phyloP scores from a whole-genome alignment of 2,113 vertebrate genomes.

The Oophaga pumilio region DNA sequence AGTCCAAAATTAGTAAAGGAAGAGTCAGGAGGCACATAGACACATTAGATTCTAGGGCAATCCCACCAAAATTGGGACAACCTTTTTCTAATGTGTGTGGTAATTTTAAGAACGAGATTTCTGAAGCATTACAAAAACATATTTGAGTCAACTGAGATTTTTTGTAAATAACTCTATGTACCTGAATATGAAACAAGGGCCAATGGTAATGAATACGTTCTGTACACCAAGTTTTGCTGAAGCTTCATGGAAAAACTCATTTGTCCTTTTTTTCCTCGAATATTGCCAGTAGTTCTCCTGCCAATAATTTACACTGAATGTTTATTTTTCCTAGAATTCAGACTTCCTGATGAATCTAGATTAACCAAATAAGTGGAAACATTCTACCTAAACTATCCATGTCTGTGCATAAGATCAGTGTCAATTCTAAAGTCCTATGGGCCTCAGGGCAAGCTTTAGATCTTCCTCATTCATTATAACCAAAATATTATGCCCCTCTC shows the following conservation, averaged over 20 bases:
- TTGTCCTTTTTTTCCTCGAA: constrained; percentile 2
- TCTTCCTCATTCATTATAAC: no score
- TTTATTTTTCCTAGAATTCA: constrained; percentile 42
- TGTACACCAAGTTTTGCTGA: background rate
- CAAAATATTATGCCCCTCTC: no score
- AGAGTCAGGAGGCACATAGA: background rate
- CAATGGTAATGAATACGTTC: background rate
- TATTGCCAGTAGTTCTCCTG: background rate
- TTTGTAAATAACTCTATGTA: background rate
- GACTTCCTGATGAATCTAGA: constrained; percentile 12
- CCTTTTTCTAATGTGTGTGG: no score
- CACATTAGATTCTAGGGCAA: background rate
- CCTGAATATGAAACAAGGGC: background rate
- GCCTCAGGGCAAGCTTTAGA: no score
- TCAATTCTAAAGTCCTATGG: no score
- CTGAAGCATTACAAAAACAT: background rate
- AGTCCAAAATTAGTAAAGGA: background rate
- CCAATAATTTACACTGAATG: constrained; percentile 19
- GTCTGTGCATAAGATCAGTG: background rate
- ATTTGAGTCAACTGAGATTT: background rate
- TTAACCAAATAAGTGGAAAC: constrained; percentile 33
- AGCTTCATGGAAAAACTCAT: background rate
- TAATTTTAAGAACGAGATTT: no score
- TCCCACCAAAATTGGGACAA: background rate
- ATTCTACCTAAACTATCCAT: constrained; percentile 12